Evolutionary conservation across 2,113 vertebrate species (phyloP).

Genomic region (Eurypyga helias): DNA sequence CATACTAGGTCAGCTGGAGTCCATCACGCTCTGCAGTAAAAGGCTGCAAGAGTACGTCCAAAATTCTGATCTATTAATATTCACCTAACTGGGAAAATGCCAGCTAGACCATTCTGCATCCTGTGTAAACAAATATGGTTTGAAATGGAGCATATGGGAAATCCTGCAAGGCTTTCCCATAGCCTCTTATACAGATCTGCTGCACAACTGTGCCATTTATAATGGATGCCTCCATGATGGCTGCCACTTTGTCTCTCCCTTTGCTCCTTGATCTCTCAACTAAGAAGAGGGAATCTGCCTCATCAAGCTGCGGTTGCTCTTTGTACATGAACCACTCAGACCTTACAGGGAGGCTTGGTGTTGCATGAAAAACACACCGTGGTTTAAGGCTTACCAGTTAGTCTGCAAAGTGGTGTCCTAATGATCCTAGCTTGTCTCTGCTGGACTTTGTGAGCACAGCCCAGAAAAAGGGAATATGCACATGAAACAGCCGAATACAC

Average conservation of each 20-base stretch:
- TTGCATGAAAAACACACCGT: background rate
- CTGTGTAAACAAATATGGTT: background rate
- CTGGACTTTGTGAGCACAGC: background rate
- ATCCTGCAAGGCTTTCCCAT: background rate
- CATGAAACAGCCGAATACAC: background rate
- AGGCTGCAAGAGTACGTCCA: background rate
- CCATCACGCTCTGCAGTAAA: background rate
- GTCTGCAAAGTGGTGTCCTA: background rate
- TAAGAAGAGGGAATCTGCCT: background rate
- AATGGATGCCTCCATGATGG: background rate
- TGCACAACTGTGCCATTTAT: background rate
- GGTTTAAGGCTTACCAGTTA: background rate
- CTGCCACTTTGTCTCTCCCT: background rate
- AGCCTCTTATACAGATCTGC: background rate
- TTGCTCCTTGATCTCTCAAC: background rate
- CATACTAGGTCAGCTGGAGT: background rate
- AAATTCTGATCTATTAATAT: background rate
- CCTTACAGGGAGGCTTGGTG: background rate
- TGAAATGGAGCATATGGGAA: background rate
- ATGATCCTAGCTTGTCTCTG: background rate
- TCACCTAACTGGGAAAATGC: background rate
- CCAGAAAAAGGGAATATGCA: background rate
- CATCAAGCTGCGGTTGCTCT: background rate
- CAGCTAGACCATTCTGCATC: background rate
- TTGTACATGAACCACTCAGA: background rate